A percentile compares a stretch with the other conserved stretches of the same genome.
Conservation (phyloP, 1,140 invertebrate genomes). For the Ips nitidus region DNA sequence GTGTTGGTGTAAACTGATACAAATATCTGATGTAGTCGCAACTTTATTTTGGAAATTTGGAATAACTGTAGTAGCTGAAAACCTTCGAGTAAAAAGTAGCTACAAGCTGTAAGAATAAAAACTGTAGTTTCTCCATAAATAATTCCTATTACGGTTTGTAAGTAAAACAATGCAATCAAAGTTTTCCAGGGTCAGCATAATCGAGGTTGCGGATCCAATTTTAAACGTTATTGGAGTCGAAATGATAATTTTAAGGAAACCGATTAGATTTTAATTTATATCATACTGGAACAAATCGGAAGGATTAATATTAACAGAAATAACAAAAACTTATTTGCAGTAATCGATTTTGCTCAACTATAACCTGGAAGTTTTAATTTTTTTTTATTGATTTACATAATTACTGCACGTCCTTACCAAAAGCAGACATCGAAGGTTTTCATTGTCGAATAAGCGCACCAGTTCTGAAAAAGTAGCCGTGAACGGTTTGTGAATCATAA, state of each 20-base stretch:
- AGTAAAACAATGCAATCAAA: slow-evolving; percentile 17
- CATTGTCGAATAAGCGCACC: slow-evolving; percentile 3
- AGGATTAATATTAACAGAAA: slow-evolving; percentile 21
- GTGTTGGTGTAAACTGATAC: too few species aligned
- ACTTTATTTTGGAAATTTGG: too few species aligned
- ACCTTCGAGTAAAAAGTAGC: too few species aligned
- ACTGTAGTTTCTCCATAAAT: too few species aligned
- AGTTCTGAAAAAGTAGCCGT: slow-evolving; percentile 6
- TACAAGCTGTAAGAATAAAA: too few species aligned
- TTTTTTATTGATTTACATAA: slow-evolving; percentile 20
- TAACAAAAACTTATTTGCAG: slow-evolving; percentile 11
- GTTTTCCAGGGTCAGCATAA: slow-evolving; percentile 22
- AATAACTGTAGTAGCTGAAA: too few species aligned
- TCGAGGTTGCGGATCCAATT: slow-evolving; percentile 27
- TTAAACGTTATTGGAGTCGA: slow-evolving; percentile 28
- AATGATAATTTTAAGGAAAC: slow-evolving; percentile 35
- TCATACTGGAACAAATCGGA: slow-evolving; percentile 29
- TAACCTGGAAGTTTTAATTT: slow-evolving; percentile 18
- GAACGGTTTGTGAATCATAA: slow-evolving; percentile 17
- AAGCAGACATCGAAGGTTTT: slow-evolving; percentile 17
- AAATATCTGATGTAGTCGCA: too few species aligned
- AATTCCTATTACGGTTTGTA: slow-evolving; percentile 12
- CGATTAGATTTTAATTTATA: slow-evolving; percentile 31
- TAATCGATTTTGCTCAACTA: slow-evolving; percentile 20
- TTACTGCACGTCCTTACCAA: slow-evolving; percentile 27